phyloP scores from a whole-genome alignment of 2,113 vertebrate species.

The Calypte anna region DNA sequence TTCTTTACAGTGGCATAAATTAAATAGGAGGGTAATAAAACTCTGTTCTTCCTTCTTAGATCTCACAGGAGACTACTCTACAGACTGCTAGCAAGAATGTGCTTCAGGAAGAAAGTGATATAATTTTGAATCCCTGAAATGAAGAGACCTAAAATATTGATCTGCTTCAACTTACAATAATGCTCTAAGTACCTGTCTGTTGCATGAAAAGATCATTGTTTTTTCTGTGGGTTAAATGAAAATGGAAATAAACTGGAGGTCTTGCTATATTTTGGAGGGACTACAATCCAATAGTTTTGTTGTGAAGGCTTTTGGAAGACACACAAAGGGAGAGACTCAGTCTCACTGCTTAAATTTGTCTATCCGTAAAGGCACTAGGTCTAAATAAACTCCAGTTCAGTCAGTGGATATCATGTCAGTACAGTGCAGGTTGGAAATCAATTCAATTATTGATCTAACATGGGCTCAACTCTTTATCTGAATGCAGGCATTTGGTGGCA shows the following conservation, averaged over 20 bases:
- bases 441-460: not conserved
- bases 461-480: not conserved
- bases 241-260: not conserved
- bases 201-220: not conserved
- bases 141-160: not conserved
- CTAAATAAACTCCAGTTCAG: not conserved
- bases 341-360: not conserved
- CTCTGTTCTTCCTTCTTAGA: not conserved
- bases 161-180: not conserved
- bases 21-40: not conserved
- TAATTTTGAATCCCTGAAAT: not conserved
- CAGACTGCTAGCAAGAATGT: not conserved
- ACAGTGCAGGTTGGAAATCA: not conserved
- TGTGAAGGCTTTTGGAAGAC: not conserved
- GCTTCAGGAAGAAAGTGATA: not conserved
- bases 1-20: not conserved
- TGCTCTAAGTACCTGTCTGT: not conserved
- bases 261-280: not conserved
- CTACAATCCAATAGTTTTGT: not conserved
- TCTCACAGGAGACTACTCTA: not conserved
- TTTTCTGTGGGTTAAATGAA: not conserved
- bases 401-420: fast-evolving
- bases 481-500: not conserved
- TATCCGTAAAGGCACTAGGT: not conserved
- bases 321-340: not conserved